Conservation (phyloP, 1,140 invertebrate species). For the Caerostris darwini region DNA sequence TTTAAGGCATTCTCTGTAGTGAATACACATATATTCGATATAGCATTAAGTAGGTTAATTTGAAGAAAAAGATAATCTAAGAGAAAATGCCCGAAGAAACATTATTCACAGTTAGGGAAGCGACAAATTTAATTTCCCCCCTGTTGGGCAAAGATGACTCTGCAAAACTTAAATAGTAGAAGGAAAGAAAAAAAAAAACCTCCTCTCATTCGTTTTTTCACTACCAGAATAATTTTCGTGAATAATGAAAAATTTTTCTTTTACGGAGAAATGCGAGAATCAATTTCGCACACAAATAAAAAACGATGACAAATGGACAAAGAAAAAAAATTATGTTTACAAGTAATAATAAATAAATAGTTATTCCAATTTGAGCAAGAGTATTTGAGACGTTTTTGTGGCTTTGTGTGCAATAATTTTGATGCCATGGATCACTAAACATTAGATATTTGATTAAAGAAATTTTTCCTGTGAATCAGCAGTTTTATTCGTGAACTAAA, state of each 20-base stretch:
- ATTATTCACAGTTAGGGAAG: background rate
- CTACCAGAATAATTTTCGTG: conserved; percentile 6
- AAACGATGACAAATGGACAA: background rate
- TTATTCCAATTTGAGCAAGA: background rate
- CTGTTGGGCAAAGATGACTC: background rate
- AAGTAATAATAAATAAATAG: background rate
- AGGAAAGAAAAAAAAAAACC: background rate
- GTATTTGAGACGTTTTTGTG: background rate
- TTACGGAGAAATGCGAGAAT: conserved; percentile 1
- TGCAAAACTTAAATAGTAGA: background rate
- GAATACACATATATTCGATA: background rate
- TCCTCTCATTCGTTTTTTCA: background rate
- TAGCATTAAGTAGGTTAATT: background rate
- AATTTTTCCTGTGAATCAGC: background rate
- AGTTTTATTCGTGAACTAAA: background rate
- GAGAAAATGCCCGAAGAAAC: conserved; percentile 3
- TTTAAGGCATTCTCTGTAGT: background rate
- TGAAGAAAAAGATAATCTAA: background rate
- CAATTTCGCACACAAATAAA: background rate
- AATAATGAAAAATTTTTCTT: conserved; percentile 27
- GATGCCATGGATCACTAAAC: background rate
- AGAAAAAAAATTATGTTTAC: background rate
- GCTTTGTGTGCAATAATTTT: background rate
- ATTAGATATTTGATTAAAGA: background rate
- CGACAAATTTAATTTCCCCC: conserved; percentile 6